phyloP scores from a whole-genome alignment of 64 coral and sea anemone genomes.

The Pocillopora damicornis region DNA sequence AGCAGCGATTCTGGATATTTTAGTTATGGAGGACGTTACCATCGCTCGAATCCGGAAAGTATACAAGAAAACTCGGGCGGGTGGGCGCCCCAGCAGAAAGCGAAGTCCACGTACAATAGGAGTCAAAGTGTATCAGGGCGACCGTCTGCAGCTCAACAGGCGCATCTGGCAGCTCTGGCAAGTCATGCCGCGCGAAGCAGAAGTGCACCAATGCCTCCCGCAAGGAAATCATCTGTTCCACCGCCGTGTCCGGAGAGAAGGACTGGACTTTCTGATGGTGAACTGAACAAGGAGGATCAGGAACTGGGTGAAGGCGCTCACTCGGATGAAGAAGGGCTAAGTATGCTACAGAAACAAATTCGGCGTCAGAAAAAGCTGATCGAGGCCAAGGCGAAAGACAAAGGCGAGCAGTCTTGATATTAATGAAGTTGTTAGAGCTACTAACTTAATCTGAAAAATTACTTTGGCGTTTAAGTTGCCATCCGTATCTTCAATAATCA shows the following conservation, averaged over 20 bases:
- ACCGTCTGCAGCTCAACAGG: constrained; percentile 75
- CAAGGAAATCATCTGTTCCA: constrained; percentile 77
- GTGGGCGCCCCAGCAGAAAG: constrained; percentile 61
- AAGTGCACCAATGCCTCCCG: constrained; percentile 89
- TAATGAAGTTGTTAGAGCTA: not conserved
- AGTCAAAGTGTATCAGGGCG: constrained; percentile 88
- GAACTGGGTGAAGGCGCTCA: not conserved
- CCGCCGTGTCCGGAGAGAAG: constrained; percentile 41
- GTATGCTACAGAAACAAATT: constrained; percentile 64
- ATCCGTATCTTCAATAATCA: not conserved
- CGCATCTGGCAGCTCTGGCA: constrained; percentile 75
- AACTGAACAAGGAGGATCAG: not conserved
- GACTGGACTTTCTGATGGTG: constrained; percentile 19
- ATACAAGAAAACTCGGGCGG: constrained; percentile 65
- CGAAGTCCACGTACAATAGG: constrained; percentile 42
- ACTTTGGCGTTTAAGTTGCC: no score
- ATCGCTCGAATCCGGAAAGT: constrained; percentile 68
- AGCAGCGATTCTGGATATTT: constrained; percentile 92
- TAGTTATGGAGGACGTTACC: constrained; percentile 53
- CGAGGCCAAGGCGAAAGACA: constrained; percentile 56
- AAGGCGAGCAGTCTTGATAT: constrained; percentile 34
- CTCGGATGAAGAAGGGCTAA: constrained; percentile 44
- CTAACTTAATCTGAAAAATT: no score
- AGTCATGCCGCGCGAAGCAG: constrained; percentile 89
- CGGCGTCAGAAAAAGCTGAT: constrained; percentile 77